These are phyloP conservation scores for Hylaea fasciaria DNA, from an alignment of 2,888 invertebrate species.

Conservation along the genomic window DNA sequence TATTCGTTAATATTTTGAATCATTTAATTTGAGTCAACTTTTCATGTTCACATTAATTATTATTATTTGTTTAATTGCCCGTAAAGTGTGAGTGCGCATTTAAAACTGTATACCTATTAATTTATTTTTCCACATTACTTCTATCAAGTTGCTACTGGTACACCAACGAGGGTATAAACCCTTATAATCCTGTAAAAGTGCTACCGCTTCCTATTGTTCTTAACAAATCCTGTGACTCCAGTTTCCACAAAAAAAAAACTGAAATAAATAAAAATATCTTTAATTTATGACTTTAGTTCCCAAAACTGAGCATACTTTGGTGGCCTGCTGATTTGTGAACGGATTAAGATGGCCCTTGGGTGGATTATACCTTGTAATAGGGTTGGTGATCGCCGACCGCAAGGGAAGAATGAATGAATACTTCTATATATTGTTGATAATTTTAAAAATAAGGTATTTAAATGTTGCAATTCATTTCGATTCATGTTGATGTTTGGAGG, in stretches of 20 bases:
- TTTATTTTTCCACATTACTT: background rate
- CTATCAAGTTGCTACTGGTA: slow-evolving; percentile 9
- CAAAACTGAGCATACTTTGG: background rate
- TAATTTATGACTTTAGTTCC: slow-evolving; percentile 31
- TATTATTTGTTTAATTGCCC: too few species aligned
- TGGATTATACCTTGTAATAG: slow-evolving; percentile 1
- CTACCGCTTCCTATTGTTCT: slow-evolving; percentile 34
- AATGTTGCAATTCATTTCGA: too few species aligned
- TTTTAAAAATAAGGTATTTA: too few species aligned
- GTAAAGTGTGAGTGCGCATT: too few species aligned
- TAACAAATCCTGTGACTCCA: background rate
- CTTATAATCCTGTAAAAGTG: slow-evolving; percentile 35
- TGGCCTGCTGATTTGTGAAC: background rate
- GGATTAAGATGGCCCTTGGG: background rate
- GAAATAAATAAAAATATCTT: slow-evolving; percentile 21
- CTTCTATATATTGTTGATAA: too few species aligned
- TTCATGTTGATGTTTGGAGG: too few species aligned
- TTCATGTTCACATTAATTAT: too few species aligned
- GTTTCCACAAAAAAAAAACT: slow-evolving; percentile 1
- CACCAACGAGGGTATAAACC: slow-evolving; percentile 3
- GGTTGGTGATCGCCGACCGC: background rate
- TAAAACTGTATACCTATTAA: too few species aligned
- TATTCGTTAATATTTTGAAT: too few species aligned
- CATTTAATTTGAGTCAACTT: too few species aligned
- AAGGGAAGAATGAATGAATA: background rate